Evolutionary conservation across 2,797 vertebrate genomes (phyloP).

Genomic region (Macroramphosus scolopax): DNA sequence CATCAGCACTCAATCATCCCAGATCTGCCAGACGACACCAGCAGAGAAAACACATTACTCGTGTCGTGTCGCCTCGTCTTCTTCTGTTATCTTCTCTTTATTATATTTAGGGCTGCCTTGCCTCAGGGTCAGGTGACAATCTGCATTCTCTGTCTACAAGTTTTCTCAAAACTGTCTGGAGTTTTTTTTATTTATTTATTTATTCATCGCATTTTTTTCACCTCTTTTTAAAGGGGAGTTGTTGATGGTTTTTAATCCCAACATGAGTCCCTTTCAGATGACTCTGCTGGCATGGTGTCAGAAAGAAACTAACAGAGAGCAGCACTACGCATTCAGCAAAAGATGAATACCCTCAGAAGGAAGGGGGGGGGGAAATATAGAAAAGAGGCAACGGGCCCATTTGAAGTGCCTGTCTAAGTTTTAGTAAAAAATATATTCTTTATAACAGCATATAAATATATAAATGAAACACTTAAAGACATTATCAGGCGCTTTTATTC

Average conservation of each 20-base stretch:
- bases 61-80: constrained; percentile 69
- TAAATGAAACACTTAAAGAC: constrained; percentile 78
- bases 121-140: constrained; percentile 81
- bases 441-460: constrained; percentile 72
- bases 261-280: constrained; percentile 75
- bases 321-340: constrained; percentile 71
- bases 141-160: constrained; percentile 74
- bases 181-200: constrained; percentile 46
- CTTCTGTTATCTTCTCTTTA: constrained; percentile 77
- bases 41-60: constrained; percentile 80
- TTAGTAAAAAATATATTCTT: constrained; percentile 67
- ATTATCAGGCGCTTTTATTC: constrained; percentile 75
- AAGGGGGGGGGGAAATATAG: constrained; percentile 62
- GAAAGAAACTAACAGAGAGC: constrained; percentile 75
- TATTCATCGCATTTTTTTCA: constrained; percentile 24
- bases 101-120: constrained; percentile 78
- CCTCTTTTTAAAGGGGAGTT: constrained; percentile 64
- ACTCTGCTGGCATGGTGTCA: constrained; percentile 75
- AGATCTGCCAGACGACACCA: constrained; percentile 79
- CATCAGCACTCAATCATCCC: constrained; percentile 77
- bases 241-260: constrained; percentile 77
- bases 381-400: constrained; percentile 64
- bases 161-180: constrained; percentile 75
- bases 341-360: constrained; percentile 72
- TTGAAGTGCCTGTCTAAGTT: constrained; percentile 79